These are phyloP conservation scores for Heteromyza rotundicornis DNA, from an alignment of 2,888 invertebrate species.

Conservation along the genomic window DNA sequence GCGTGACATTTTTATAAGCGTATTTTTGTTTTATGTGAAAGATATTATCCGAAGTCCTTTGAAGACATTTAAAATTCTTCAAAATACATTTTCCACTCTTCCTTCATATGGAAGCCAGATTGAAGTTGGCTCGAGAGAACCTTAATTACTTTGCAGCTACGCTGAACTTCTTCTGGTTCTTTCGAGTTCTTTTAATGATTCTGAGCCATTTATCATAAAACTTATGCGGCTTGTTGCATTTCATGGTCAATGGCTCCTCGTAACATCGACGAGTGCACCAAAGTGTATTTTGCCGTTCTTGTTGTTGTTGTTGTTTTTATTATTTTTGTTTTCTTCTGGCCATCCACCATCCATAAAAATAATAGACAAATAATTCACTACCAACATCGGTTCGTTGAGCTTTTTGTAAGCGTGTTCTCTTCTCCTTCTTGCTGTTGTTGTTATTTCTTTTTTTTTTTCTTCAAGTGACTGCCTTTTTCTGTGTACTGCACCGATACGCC, in stretches of 20 bases:
- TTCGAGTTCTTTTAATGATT: background rate
- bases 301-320: constrained; percentile 8
- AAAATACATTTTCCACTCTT: background rate
- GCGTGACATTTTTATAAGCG: no score
- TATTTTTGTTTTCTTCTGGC: background rate
- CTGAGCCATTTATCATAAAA: constrained; percentile 3
- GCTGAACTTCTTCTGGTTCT: background rate
- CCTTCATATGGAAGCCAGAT: no score
- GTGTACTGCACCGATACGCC: background rate
- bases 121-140: no score
- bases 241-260: constrained; percentile 22
- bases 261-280: background rate
- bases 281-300: no score
- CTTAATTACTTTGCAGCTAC: no score
- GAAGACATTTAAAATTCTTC: background rate
- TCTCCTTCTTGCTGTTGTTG: no score
- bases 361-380: constrained; percentile 3
- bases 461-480: no score
- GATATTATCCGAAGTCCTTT: background rate
- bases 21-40: no score
- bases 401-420: background rate
- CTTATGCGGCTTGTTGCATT: constrained; percentile 24
- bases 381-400: background rate
- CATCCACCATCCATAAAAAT: background rate
- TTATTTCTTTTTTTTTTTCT: no score